Evolutionary conservation across 2,797 vertebrate genomes (phyloP), one percentile per base, ranked within the genome.

Genomic region (Phrynocephalus vlangalii): DNA sequence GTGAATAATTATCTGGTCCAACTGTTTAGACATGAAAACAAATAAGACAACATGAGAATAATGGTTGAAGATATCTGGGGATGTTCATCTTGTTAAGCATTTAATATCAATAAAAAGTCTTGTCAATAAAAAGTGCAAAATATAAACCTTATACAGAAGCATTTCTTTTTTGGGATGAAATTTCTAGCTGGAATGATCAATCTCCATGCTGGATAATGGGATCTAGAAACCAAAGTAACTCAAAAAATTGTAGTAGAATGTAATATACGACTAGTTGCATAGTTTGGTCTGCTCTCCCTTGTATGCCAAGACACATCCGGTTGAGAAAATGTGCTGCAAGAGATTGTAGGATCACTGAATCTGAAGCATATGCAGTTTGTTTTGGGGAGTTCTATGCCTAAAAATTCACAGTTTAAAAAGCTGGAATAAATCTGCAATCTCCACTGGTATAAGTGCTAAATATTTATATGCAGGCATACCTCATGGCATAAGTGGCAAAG

Each of bases 1-100:
- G 96, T 99, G 99, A 95, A 99, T 97, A 92, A 99, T 98, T 22
- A 99, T 97, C 94, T 96, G 98, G 94, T 99, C 98, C 95, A 99
- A 94, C 99, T 99, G 92, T 91, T 96, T 91, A 88, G 94, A 63
- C 87, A 85, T 50, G 44, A 90, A 80, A 84, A 93, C 24, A 91
- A 86, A 90, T 1, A 77, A 88, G 83, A 92, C 1, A 88, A 90
- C 1, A 82, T 89, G 81, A 56, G 38, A 82, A n/a, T 50, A 66
- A 30, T 44, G 26, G 5, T 79, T 88, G 52, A 56, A 75, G 79
- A 91, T 63, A 33, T 68, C 67, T 76, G 89, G 33, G 28, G n/a
- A 11, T 38, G 77, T 56, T 8, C 73, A 38, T 3, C 63, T 4
- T 48, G 30, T 71, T 85, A 30, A 79, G 18, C 44, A 33, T 7